A percentile compares a stretch with the other conserved stretches of the same genome.
Evolutionary conservation across 2,113 vertebrate genomes (phyloP).

Genomic region (Pycnonotus jocosus): DNA sequence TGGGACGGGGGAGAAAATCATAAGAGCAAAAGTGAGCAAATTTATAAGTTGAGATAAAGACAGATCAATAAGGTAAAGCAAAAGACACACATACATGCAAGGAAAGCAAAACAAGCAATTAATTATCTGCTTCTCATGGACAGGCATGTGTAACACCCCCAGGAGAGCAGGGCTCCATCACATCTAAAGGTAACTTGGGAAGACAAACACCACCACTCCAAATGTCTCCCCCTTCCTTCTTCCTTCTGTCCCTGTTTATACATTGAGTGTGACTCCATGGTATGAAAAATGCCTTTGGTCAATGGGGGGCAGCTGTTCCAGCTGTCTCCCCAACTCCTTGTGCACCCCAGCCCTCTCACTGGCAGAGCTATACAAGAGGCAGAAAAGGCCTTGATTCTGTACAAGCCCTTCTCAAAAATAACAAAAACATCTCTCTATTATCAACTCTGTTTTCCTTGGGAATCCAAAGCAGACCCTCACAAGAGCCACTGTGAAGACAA

Average conservation of each 20-base stretch:
- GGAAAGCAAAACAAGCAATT: background rate
- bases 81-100: background rate
- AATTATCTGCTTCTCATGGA: background rate
- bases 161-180: background rate
- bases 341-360: background rate
- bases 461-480: background rate
- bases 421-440: background rate
- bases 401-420: background rate
- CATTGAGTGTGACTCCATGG: rapidly evolving
- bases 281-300: background rate
- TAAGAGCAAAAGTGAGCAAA: background rate
- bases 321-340: background rate
- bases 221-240: background rate
- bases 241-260: background rate
- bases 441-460: background rate
- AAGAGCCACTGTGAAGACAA: background rate
- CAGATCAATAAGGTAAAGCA: background rate
- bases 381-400: background rate
- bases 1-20: background rate
- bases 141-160: background rate
- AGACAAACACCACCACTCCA: background rate
- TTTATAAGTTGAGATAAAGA: background rate
- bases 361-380: background rate
- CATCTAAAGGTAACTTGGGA: background rate
- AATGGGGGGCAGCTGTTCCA: background rate